Evolutionary conservation across 2,888 invertebrate species (phyloP).

Genomic region (Leptinotarsa juncta): DNA sequence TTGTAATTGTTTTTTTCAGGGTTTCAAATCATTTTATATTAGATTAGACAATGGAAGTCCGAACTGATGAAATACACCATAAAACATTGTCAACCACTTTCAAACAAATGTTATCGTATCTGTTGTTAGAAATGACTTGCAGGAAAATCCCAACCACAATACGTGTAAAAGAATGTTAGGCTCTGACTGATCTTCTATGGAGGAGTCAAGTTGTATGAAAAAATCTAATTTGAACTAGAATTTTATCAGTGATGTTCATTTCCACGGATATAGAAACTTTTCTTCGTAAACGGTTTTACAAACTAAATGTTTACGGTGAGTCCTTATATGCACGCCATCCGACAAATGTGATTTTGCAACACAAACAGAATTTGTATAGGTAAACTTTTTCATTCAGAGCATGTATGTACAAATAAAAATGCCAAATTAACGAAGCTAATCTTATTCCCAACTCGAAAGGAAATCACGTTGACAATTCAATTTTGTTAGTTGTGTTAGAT

Average conservation of each 20-base stretch:
- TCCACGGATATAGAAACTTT: conserved; percentile 33
- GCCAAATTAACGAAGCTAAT: too few relatives aligned
- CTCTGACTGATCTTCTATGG: conserved; percentile 34
- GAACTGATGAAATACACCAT: too few relatives aligned
- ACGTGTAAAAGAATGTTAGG: conserved; percentile 1
- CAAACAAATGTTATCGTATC: too few relatives aligned
- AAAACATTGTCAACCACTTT: too few relatives aligned
- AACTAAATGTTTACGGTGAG: conserved; percentile 30
- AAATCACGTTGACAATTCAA: too few relatives aligned
- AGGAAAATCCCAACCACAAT: background rate
- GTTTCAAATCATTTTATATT: too few relatives aligned
- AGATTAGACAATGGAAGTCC: too few relatives aligned
- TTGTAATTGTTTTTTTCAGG: too few relatives aligned
- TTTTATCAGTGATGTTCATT: conserved; percentile 43
- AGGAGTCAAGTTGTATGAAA: conserved; percentile 36
- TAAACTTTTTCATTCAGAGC: too few relatives aligned
- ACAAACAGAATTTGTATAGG: background rate
- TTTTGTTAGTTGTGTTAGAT: too few relatives aligned
- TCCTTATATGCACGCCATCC: background rate
- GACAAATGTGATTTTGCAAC: conserved; percentile 1
- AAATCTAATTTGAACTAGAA: conserved; percentile 39
- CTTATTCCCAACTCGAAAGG: too few relatives aligned
- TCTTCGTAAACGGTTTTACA: conserved; percentile 36
- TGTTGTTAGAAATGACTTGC: background rate
- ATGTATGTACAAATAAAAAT: too few relatives aligned